Evolutionary conservation across 2,888 invertebrate genomes (phyloP), one percentile per base, ranked within the genome.

Genomic region (Drosophila multiciliata): DNA sequence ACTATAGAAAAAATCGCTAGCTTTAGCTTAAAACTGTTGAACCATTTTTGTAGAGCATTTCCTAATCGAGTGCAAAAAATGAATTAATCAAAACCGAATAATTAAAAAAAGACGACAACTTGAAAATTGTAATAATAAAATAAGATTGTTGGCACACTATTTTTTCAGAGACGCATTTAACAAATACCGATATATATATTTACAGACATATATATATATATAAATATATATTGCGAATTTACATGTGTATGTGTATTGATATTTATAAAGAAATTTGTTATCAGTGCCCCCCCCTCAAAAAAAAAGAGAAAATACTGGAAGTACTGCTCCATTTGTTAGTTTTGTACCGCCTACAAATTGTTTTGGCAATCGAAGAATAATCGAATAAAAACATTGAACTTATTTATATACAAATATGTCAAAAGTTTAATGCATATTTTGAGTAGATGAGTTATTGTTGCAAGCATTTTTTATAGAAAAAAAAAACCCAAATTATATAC

Each of bases 161-260:
- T 87, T 85, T 84, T 87, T 89, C 89, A 89, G 89, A 87, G 72
- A 89, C 85, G 84, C 84, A 85, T 85, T 85, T 85, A 85, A 84
- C 62, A 81, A 75, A 72, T 87, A 83, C 60, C 68, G 66, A 82
- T 59, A 79, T 73, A 81, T 75, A 80, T 54, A 80, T 68, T 66
- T 71, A 81, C 53, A 66, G 60, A 78, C 62, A 81, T 74, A 61
- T 63, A 67, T 49, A 67, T 69, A 73, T 68, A 66, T 58, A 60
- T 42, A 55, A 20, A 60, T 59, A 60, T 66, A 54, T 70, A 66
- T 59, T 61, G 59, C 63, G 52, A 75, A 82, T 74, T 69, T 78
- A 75, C 57, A 77, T 82, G 67, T 82, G 67, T 66, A 73, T 60
- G 49, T 68, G 57, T 66, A 61, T 60, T 57, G 75, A 73, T 76